Conservation (phyloP, 2,797 vertebrate genomes). For the Balearica regulorum region DNA sequence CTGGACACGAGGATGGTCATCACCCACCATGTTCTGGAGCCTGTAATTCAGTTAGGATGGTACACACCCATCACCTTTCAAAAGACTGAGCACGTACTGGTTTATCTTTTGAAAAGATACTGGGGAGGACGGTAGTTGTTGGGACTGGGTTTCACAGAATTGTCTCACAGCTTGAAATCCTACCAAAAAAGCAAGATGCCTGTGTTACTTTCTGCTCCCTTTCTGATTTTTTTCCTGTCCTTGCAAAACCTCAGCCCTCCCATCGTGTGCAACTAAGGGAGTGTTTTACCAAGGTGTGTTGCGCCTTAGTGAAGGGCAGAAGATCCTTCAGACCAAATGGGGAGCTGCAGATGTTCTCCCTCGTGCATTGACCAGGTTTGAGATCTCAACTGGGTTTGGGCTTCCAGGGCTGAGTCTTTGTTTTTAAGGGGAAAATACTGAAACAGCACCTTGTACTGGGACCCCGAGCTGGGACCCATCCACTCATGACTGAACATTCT, state of each 20-base stretch:
- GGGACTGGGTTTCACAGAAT: background rate
- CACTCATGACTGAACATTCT: background rate
- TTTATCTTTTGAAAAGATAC: background rate
- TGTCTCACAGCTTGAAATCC: background rate
- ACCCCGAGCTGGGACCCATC: background rate
- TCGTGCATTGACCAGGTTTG: background rate
- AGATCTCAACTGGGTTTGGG: background rate
- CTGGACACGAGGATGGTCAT: rapidly evolving
- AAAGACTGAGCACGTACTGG: background rate
- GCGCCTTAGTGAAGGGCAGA: background rate
- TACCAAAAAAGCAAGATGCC: background rate
- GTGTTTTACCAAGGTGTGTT: background rate
- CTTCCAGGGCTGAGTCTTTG: background rate
- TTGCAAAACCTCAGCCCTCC: background rate
- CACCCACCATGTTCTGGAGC: background rate
- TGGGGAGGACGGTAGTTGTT: too few relatives aligned
- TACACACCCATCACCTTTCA: background rate
- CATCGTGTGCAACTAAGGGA: background rate
- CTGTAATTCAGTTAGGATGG: background rate
- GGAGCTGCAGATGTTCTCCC: background rate
- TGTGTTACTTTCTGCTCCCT: background rate
- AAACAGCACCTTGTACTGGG: background rate
- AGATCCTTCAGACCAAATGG: background rate
- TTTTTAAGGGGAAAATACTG: background rate
- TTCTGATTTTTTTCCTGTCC: background rate